Base-by-base conservation (phyloP, 2,797 vertebrate species). In the Monodelphis domestica region DNA sequence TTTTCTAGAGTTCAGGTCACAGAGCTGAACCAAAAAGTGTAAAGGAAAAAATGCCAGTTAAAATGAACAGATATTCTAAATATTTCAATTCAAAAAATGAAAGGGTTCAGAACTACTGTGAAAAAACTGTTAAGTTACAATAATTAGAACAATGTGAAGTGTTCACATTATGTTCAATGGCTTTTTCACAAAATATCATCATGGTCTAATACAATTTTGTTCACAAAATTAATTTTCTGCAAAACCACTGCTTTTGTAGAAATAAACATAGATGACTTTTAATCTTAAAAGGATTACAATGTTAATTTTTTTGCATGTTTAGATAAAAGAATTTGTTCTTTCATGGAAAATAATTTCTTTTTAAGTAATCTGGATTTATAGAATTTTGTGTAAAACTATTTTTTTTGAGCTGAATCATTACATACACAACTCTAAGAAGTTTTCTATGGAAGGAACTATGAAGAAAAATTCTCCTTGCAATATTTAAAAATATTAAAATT, bases 401-500 rank as follows among this genome's bases (percentile, higher is more conserved):
- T 26, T n/a, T n/a, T 45, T 84, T 84, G 38, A 84, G 30, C 45
- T 84, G 38, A 84, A 50, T 29, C 24, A 84, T 84, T 70, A 50
- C n/a, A 84, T 26, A 84, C 7, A 45, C 24, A 84, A 9, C 38
- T 26, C 70, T 84, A 84, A 50, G 70, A 78, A 38, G 78, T 84
- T 55, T 17, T 78, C n/a, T 78, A 38, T 45, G n/a, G 63, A 24
- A 78, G n/a, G 78, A 93, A 90, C 92, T 15, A n/a, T 96, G 91
- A 15, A 78, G 90, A 10, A 94, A 91, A 38, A 93, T 57, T 92
- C 10, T 89, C 29, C 84, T 6, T 89, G 21, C 50, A 94, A 3
- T 90, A 26, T 53, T 95, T 96, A 94, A 93, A 59, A 84, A 53
- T 91, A 91, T 53, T 6, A 90, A 54, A 89, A 93, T 96, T 90